A percentile compares a stretch with the other conserved stretches of the same genome.
These are phyloP conservation scores for Neogobius melanostomus DNA, from an alignment of 2,113 vertebrate genomes.

Conservation along the genomic window DNA sequence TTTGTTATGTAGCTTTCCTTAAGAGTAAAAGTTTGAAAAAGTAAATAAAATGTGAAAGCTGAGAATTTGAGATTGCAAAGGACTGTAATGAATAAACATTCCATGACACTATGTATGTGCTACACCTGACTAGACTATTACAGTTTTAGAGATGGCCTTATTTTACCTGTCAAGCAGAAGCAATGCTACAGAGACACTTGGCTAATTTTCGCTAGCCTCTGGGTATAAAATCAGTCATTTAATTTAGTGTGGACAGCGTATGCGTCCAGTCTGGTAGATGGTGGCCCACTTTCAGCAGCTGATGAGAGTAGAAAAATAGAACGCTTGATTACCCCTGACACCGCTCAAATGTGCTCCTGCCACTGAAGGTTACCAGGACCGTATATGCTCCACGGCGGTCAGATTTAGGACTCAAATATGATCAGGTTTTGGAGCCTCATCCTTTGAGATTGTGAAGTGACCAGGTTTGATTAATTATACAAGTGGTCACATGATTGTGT, in stretches of 20 bases:
- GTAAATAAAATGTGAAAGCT: too few species aligned
- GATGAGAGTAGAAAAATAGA: conserved; percentile 73
- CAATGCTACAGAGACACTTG: conserved; percentile 1
- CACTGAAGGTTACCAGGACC: conserved; percentile 59
- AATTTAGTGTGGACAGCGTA: conserved; percentile 23
- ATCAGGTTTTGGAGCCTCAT: conserved; percentile 41
- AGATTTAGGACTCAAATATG: conserved; percentile 62
- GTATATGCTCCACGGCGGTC: conserved; percentile 51
- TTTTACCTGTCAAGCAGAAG: neutral
- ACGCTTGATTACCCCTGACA: conserved; percentile 72
- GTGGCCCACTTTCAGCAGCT: conserved; percentile 65
- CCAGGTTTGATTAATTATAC: conserved; percentile 28
- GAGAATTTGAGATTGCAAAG: too few species aligned
- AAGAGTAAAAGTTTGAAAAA: too few species aligned
- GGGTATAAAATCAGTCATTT: neutral
- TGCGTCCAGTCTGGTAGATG: conserved; percentile 56
- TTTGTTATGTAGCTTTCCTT: too few species aligned
- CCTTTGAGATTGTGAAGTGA: conserved; percentile 23
- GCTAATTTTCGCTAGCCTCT: neutral
- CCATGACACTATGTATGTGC: neutral
- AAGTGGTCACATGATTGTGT: conserved; percentile 12
- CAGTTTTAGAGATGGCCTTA: neutral
- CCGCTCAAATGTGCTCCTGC: conserved; percentile 42
- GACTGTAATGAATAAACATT: neutral
- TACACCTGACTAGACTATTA: neutral